Percentiles rank a stretch among this genome's conserved stretches.
Conservation (phyloP, 2,888 invertebrate genomes). For the Drosophila meridiana region DNA sequence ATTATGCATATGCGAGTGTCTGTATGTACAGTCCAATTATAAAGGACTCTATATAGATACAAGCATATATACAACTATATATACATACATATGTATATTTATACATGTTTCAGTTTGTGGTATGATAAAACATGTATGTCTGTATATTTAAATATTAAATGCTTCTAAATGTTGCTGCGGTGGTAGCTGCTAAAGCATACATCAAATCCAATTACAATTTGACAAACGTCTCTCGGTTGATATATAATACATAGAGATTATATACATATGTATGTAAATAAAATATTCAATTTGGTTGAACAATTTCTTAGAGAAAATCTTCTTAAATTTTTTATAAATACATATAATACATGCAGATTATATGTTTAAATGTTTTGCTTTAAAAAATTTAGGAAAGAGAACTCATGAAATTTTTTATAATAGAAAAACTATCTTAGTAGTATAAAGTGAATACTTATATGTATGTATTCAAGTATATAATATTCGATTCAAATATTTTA, state of each 20-base stretch:
- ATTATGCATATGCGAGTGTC: constrained; percentile 27
- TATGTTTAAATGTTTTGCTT: too few species aligned
- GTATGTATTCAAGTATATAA: too few species aligned
- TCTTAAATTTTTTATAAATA: not conserved
- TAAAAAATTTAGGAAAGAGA: too few species aligned
- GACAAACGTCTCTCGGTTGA: not conserved
- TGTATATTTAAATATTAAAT: not conserved
- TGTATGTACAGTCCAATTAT: constrained; percentile 1
- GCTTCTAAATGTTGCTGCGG: not conserved
- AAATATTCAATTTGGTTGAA: not conserved
- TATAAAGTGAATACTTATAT: too few species aligned
- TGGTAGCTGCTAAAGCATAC: not conserved
- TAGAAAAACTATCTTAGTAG: too few species aligned
- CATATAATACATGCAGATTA: too few species aligned
- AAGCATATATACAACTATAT: not conserved
- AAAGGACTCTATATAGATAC: constrained; percentile 1
- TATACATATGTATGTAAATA: not conserved
- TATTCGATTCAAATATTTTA: too few species aligned
- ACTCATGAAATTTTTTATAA: too few species aligned
- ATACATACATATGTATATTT: not conserved
- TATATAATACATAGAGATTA: not conserved
- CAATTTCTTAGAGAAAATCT: not conserved
- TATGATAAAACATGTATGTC: not conserved
- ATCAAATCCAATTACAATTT: constrained; percentile 3
- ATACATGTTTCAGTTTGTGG: not conserved